A percentile compares a stretch with the other conserved stretches of the same genome.
Conservation (phyloP, 2,113 vertebrate genomes). For the Sylvia atricapilla region DNA sequence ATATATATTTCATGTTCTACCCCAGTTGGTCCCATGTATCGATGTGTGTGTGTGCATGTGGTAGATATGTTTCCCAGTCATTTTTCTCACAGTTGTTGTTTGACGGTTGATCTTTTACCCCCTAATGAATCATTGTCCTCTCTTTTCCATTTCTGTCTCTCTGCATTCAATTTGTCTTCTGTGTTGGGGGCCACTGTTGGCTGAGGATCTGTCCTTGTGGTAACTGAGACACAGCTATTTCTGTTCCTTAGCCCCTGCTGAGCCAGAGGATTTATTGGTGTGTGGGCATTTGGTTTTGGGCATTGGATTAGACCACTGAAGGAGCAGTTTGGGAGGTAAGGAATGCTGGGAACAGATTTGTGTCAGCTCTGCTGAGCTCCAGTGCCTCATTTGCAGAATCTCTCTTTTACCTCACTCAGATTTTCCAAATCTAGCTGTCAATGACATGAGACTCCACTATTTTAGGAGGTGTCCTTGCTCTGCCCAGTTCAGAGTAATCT, state of each 20-base stretch:
- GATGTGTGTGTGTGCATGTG: rapidly evolving
- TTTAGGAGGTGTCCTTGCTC: neutral
- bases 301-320: neutral
- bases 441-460: neutral
- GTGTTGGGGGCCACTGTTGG: conserved; percentile 32
- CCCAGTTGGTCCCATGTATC: rapidly evolving
- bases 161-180: conserved; percentile 46
- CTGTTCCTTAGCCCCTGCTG: conserved; percentile 8
- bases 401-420: neutral
- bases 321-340: conserved; percentile 41
- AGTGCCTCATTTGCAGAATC: neutral
- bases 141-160: neutral
- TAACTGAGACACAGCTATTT: conserved; percentile 24
- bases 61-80: neutral
- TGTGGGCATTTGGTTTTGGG: conserved; percentile 10
- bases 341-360: conserved; percentile 10
- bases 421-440: neutral
- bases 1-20: neutral
- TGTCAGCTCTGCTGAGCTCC: neutral
- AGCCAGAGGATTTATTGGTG: conserved; percentile 12
- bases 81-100: neutral
- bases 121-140: neutral
- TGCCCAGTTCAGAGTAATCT: neutral
- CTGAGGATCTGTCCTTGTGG: conserved; percentile 20
- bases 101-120: neutral